Evolutionary conservation across 2,888 invertebrate species (phyloP).

Genomic region (Galeopsomyia nigrocyanea): DNA sequence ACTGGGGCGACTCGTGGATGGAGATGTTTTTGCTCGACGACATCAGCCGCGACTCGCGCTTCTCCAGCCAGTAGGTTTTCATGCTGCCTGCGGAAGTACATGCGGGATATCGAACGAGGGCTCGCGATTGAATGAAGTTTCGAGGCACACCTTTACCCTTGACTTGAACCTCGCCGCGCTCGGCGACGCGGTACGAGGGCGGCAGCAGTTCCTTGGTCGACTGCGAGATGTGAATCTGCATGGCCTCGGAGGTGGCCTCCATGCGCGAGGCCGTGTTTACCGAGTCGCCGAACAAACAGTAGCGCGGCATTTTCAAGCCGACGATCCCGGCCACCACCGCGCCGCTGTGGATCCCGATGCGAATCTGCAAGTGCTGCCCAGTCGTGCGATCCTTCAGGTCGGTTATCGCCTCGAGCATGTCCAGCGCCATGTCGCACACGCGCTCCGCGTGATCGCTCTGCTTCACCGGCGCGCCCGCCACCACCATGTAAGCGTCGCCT

Average conservation of each 20-base stretch:
- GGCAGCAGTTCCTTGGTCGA: slow-evolving; percentile 85
- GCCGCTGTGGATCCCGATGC: slow-evolving; percentile 91
- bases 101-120: neutral
- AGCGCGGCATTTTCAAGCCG: slow-evolving; percentile 91
- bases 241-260: slow-evolving; percentile 93
- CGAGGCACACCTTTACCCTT: slow-evolving; percentile 84
- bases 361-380: slow-evolving; percentile 84
- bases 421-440: slow-evolving; percentile 95
- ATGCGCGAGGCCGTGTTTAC: slow-evolving; percentile 93
- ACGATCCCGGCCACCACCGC: slow-evolving; percentile 95
- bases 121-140: no score
- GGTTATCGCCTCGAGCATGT: slow-evolving; percentile 94
- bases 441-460: slow-evolving; percentile 92
- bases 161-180: slow-evolving; percentile 88
- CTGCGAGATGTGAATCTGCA: slow-evolving; percentile 96
- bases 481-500: slow-evolving; percentile 98
- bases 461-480: slow-evolving; percentile 93
- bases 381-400: slow-evolving; percentile 94
- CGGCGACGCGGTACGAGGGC: slow-evolving; percentile 79
- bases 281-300: slow-evolving; percentile 89
- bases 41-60: slow-evolving; percentile 76
- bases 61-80: slow-evolving; percentile 91
- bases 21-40: slow-evolving; percentile 66
- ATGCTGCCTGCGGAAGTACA: slow-evolving; percentile 75
- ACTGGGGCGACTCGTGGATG: slow-evolving; percentile 59